Base-by-base conservation (phyloP, 2,888 invertebrate genomes). In the Halocaridina rubra region DNA sequence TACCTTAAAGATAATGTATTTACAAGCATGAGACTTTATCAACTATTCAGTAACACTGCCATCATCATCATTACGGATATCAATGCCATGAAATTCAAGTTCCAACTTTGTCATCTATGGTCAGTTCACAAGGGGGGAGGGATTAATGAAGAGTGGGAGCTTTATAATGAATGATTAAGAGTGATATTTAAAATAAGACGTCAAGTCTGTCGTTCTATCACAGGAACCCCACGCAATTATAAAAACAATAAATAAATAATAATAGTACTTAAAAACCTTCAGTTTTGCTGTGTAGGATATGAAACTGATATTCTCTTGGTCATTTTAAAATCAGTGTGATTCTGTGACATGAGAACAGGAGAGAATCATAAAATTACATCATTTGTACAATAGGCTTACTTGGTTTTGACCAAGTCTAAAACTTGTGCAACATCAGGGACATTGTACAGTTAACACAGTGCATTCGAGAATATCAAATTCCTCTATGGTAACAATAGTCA, bases 1-100 rank as follows among this genome's bases (percentile, higher is more conserved):
- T 84, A 84, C 82, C 82, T 84, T 84, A 84, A 82, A 84, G 82
- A 84, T 84, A 84, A 84, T 77, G 77, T 84, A 84, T 84, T 77
- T 84, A 84, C 82, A 84, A 84, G 82, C 82, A 78, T 84, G 82
- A 84, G 78, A 84, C 82, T 84, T 84, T 84, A 84, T 84, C 82
- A 78, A 72, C 82, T 84, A 84, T 84, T 77, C 82, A 84, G 69
- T 84, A 84, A 84, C 82, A 84, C 82, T 84, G 82, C 82, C 82
- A 78, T 84, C 82, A 84, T 84, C 82, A 84, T 84, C 78, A 76
- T 75, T 81, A 64, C 82, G 39, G 77, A 67, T 78, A 77, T 78
- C 82, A 61, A 77, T 78, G 78, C 77, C 82, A 64, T 84, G 78
- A 84, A n/a, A 84, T 82, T 78, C 77, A 72, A 84, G 82, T 84